Conservation (phyloP, 2,888 invertebrate genomes). For the Stictocephala bisonia region DNA sequence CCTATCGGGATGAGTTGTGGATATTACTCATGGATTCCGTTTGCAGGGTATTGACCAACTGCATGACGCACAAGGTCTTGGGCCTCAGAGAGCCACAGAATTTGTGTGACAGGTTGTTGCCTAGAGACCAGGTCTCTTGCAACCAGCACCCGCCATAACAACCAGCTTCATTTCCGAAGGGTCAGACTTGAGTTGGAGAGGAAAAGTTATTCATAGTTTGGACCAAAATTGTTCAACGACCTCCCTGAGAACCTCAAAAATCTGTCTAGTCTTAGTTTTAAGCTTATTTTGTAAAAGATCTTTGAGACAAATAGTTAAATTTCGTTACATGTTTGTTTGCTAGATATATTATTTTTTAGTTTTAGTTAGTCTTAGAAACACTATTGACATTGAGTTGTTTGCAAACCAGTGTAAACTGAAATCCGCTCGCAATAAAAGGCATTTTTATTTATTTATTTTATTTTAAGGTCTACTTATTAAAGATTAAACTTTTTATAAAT, state of each 20-base stretch:
- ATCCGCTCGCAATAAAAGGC: neutral
- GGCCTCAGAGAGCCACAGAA: neutral
- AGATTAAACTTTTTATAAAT: too few species aligned
- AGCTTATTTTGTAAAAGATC: neutral
- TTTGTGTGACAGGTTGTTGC: neutral
- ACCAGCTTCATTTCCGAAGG: neutral
- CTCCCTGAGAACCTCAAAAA: too few species aligned
- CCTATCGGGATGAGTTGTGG: neutral
- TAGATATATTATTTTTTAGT: neutral
- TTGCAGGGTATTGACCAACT: neutral
- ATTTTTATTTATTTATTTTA: neutral
- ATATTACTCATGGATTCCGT: neutral
- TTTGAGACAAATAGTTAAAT: neutral
- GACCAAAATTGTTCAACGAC: neutral
- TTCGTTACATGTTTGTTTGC: neutral
- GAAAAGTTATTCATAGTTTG: neutral
- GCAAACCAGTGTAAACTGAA: neutral
- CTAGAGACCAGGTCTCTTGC: neutral
- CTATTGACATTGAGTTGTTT: too few species aligned
- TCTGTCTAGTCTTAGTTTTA: neutral
- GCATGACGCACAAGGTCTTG: neutral
- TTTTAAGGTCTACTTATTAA: too few species aligned
- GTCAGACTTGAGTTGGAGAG: neutral
- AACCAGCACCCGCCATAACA: neutral
- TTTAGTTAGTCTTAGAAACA: too few species aligned